A percentile compares a stretch with the other conserved stretches of the same genome.
Evolutionary conservation across 2,113 vertebrate species (phyloP).

Genomic region (Sigmodon hispidus): DNA sequence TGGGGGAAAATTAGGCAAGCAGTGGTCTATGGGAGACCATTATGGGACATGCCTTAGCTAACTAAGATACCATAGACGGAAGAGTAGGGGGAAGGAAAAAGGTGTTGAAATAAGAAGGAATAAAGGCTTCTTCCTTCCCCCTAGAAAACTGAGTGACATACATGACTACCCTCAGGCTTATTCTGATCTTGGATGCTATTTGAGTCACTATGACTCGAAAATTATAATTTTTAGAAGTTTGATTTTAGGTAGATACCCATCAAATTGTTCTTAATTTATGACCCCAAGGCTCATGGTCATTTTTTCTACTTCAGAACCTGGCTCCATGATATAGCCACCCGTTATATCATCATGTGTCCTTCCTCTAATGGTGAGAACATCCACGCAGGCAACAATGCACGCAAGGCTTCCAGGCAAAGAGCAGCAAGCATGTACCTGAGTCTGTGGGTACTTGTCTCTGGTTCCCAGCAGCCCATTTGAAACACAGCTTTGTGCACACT

Average conservation of each 20-base stretch:
- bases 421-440: not conserved
- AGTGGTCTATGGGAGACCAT: not conserved
- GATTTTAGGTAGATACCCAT: not conserved
- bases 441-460: not conserved
- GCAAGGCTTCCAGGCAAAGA: not conserved
- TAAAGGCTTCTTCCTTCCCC: not conserved
- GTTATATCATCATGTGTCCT: not conserved
- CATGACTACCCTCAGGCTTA: not conserved
- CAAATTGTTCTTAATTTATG: not conserved
- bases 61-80: not conserved
- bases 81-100: not conserved
- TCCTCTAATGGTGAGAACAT: not conserved
- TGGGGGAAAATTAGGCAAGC: not conserved
- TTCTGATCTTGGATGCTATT: constrained; percentile 11
- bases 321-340: not conserved
- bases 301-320: not conserved
- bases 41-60: not conserved
- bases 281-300: not conserved
- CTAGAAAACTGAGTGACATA: not conserved
- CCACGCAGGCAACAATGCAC: not conserved
- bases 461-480: not conserved
- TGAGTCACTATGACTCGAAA: not conserved
- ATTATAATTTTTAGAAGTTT: not conserved
- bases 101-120: not conserved
- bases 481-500: not conserved